phyloP scores from a whole-genome alignment of 2,797 vertebrate genomes.

The Chloroceryle amazona region DNA sequence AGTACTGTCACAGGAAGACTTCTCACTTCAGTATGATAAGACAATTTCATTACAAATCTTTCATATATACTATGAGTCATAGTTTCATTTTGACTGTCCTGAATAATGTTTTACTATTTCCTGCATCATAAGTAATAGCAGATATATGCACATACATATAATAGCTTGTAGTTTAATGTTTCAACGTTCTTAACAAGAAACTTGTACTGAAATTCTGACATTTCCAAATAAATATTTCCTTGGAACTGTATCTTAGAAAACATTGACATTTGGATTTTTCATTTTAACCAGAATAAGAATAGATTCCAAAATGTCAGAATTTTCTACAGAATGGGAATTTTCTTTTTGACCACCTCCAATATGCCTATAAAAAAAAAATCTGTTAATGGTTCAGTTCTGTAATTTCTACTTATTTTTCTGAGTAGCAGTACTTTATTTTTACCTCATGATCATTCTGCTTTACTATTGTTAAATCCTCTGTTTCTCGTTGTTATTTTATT shows the following conservation, averaged over 20 bases:
- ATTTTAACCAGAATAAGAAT: background rate
- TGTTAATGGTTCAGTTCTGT: background rate
- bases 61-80: background rate
- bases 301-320: constrained; percentile 2
- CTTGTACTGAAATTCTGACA: background rate
- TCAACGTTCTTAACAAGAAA: background rate
- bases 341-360: background rate
- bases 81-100: background rate
- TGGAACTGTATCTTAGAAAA: background rate
- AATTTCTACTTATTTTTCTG: background rate
- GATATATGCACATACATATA: background rate
- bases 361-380: background rate
- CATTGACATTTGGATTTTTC: background rate
- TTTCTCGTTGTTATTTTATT: background rate
- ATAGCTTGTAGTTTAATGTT: background rate
- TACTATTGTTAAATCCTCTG: background rate
- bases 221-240: background rate
- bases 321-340: background rate
- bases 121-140: background rate
- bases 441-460: background rate
- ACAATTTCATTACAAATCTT: background rate
- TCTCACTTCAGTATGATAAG: background rate
- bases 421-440: background rate
- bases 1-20: background rate
- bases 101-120: background rate